Conservation (phyloP, 2,888 invertebrate species). For the Heliconius ismenius region DNA sequence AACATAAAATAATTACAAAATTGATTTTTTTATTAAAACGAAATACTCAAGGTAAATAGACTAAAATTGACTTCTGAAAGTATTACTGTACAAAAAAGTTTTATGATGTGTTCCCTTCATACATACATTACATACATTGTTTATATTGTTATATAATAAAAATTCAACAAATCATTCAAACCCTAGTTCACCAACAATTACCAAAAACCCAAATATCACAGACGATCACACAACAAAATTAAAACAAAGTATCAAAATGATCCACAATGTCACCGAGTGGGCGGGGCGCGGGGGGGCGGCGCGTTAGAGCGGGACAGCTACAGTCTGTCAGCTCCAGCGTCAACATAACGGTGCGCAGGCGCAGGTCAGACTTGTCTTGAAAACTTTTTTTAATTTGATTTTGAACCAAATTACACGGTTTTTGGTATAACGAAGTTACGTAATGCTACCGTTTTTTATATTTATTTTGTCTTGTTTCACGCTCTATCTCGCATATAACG, state of each 20-base stretch:
- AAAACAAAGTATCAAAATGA: slow-evolving; percentile 63
- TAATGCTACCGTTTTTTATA: slow-evolving; percentile 25
- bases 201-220: neutral
- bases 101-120: too few species aligned
- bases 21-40: neutral
- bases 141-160: neutral
- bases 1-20: too few species aligned
- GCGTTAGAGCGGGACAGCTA: slow-evolving; percentile 55
- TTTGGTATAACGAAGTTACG: slow-evolving; percentile 20
- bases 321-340: slow-evolving; percentile 47
- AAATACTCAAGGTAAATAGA: neutral
- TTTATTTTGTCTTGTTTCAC: slow-evolving; percentile 6
- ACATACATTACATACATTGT: too few species aligned
- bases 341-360: slow-evolving; percentile 65
- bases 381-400: slow-evolving; percentile 65
- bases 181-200: neutral
- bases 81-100: neutral
- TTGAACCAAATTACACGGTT: slow-evolving; percentile 52
- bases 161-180: neutral
- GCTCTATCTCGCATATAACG: neutral
- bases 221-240: neutral
- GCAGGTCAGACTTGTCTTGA: slow-evolving; percentile 58
- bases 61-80: neutral
- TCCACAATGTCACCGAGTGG: slow-evolving; percentile 59
- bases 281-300: slow-evolving; percentile 60